These are phyloP conservation scores for Picus viridis DNA, from an alignment of 2,797 vertebrate genomes.

Conservation along the genomic window DNA sequence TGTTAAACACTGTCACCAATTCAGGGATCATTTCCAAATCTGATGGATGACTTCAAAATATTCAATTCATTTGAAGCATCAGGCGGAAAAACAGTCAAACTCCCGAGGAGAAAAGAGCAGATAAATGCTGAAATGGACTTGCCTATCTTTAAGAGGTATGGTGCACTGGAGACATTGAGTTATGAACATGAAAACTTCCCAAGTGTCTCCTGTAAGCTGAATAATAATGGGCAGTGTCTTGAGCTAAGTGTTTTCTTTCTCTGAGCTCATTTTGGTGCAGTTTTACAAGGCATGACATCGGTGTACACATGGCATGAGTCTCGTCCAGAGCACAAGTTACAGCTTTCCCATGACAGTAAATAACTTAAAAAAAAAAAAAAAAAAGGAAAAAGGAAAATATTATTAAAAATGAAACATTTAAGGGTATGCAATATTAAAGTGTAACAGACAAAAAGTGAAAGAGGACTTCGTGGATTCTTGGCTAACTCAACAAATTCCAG, in stretches of 20 bases:
- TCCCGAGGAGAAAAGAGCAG: constrained; percentile 83
- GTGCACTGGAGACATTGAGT: constrained; percentile 46
- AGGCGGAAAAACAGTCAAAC: constrained; percentile 86
- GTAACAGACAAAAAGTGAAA: not conserved
- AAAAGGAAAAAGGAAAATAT: not conserved
- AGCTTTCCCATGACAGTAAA: not conserved
- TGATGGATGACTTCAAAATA: constrained; percentile 96
- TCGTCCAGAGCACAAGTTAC: not conserved
- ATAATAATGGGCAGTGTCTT: not conserved
- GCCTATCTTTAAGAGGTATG: constrained; percentile 63
- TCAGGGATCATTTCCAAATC: constrained; percentile 93
- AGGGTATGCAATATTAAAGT: not conserved
- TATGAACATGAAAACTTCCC: constrained; percentile 69
- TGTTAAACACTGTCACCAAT: constrained; percentile 90
- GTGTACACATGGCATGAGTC: not conserved
- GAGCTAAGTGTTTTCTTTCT: not conserved
- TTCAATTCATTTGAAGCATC: constrained; percentile 91
- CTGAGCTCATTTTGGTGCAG: not conserved
- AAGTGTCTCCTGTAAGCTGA: constrained; percentile 11
- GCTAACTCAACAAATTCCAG: not conserved
- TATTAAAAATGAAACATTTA: not conserved
- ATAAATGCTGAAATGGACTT: constrained; percentile 84
- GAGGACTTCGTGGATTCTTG: not conserved
- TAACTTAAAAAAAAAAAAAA: not conserved
- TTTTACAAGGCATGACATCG: not conserved